phyloP scores from a whole-genome alignment of 2,888 invertebrate genomes.

The Doris montereyensis region DNA sequence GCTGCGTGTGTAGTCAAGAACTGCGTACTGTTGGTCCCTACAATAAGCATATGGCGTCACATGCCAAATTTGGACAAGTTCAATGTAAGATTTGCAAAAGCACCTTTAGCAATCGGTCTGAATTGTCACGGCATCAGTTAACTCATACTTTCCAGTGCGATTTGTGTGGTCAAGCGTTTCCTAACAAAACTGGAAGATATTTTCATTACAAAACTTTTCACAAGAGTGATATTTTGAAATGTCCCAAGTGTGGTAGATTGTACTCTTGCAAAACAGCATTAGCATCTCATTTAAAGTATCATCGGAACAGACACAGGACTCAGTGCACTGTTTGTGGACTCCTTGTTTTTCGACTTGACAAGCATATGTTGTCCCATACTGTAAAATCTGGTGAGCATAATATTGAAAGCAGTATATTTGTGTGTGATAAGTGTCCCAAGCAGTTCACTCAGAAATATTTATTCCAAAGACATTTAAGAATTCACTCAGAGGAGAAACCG shows the following conservation, averaged over 20 bases:
- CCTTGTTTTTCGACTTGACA: conserved; percentile 34
- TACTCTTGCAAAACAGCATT: conserved; percentile 27
- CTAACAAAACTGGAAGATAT: conserved; percentile 35
- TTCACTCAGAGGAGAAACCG: conserved; percentile 30
- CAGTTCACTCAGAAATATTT: conserved; percentile 27
- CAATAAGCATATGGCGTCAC: too few species aligned
- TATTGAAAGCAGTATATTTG: conserved; percentile 34
- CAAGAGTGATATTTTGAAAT: conserved; percentile 24
- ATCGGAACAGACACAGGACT: conserved; percentile 28
- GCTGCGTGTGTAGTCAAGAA: too few species aligned
- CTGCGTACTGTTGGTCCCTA: too few species aligned
- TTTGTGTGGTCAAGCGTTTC: conserved; percentile 35
- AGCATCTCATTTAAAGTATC: conserved; percentile 28
- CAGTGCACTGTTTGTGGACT: conserved; percentile 37
- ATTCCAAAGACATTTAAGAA: conserved; percentile 31
- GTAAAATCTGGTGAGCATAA: conserved; percentile 24
- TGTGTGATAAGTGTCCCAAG: conserved; percentile 39
- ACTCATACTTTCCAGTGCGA: conserved; percentile 39
- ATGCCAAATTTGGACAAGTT: too few species aligned
- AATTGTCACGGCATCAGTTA: too few species aligned
- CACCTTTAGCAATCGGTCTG: too few species aligned
- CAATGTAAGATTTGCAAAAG: too few species aligned
- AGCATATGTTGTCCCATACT: conserved; percentile 28
- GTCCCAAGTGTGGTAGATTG: conserved; percentile 25
- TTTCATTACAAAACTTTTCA: conserved; percentile 29